Evolutionary conservation across 2,113 vertebrate genomes (phyloP), one percentile per base, ranked within the genome.

Genomic region (Pygoscelis adeliae): DNA sequence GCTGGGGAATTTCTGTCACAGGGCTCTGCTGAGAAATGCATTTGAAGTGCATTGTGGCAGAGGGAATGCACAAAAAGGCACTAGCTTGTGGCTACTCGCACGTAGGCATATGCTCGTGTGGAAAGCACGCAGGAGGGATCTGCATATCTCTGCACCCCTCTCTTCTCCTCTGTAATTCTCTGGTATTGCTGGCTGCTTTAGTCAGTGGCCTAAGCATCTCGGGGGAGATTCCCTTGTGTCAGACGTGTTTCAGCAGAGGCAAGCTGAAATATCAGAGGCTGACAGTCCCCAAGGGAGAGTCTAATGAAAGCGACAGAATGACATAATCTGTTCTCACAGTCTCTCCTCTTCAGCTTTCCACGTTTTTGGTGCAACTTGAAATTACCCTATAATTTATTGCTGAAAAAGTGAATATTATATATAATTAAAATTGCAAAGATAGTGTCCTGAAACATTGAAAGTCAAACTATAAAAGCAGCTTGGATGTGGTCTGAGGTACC

Each of bases 191-290:
- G 87, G 36, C 66, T 92, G 72, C 89, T 92, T 29, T 93, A 79
- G 89, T 93, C 77, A 70, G 59, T 91, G 96, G 85, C 58, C 56
- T 84, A 29, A 83, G 40, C 23, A 65, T 80, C 92, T 89, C 49
- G 19, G 32, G 74, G 84, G 82, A 94, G 71, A 93, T 62, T 90
- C 90, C 78, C 36, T 44, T 5, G 1, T 94, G 83, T 94, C 87
- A 93, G n/a, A 66, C 6, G 29, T 94, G 67, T 95, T 95, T 83
- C 56, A 32, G 71, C 78, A 94, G 84, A 93, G 83, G 82, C 85
- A 90, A 83, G 93, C 58, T 96, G 81, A 95, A 94, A 92, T 61
- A 88, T 95, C 82, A 83, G 90, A 93, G 91, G 93, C 82, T 91
- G 93, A 94, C 92, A 97, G 26, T 81, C 70, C 90, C 88, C 83